Evolutionary conservation across 2,888 invertebrate genomes (phyloP), one percentile per base, ranked within the genome.

Genomic region (Hedychridium roseum): DNA sequence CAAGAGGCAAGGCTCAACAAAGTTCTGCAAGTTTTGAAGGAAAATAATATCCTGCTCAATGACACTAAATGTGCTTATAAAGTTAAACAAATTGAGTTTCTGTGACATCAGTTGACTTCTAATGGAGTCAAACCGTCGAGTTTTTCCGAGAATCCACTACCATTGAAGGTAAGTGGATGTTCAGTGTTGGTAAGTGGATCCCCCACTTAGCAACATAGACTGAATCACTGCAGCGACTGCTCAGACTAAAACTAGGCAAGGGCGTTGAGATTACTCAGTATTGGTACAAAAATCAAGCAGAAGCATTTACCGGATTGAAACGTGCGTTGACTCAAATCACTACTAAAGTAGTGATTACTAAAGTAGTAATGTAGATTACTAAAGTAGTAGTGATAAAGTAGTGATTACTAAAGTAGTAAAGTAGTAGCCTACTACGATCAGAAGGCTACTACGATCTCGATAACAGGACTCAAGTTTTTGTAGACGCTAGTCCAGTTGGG

Each of bases 401-500:
- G n/a, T n/a, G n/a, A n/a, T n/a, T n/a, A n/a, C n/a, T n/a, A n/a
- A 11, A 32, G 50, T 14, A 37, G 43, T 1, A 23, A 50, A 27
- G 56, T 59, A 6, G 55, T 76, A 6, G 68, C 66, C 20, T 69
- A 69, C 43, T 76, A 67, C 38, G 57, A 75, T 43, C 60, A 54
- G 20, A 50, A 56, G 2, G 59, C n/a, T n/a, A n/a, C n/a, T n/a
- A n/a, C n/a, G n/a, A n/a, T n/a, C n/a, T n/a, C n/a, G n/a, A n/a
- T n/a, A n/a, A 57, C 14, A 51, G 53, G 11, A 72, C 75, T 6
- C 62, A 63, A 38, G 57, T 76, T 1, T 54, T 73, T 21, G 70
- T 71, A 5, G 74, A 78, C 49, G 74, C 71, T 9, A 71, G 70
- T 30, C 69, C 72, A 5, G 70, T 71, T 3, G 71, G 57, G 2